Percentiles rank a stretch among this genome's conserved stretches.
Evolutionary conservation across 2,888 invertebrate genomes (phyloP).

Genomic region (Hydropsyche betteni): DNA sequence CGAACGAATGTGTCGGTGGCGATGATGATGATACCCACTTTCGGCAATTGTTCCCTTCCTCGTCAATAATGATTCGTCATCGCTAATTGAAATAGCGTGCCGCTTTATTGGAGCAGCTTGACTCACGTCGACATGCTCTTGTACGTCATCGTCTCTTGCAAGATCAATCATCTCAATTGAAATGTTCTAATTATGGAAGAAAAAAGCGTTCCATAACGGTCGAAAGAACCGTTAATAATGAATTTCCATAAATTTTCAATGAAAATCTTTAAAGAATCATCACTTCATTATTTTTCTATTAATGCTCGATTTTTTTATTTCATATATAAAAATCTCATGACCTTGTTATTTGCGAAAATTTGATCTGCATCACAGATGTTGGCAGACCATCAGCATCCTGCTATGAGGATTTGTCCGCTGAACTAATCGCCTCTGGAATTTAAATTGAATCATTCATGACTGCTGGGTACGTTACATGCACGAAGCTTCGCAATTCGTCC

Average conservation of each 20-base stretch:
- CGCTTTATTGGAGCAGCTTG: slow-evolving; percentile 27
- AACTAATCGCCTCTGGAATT: slow-evolving; percentile 43
- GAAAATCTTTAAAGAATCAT: background rate
- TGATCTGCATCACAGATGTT: slow-evolving; percentile 33
- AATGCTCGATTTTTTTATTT: background rate
- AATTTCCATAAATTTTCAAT: too few relatives aligned
- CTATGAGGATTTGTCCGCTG: slow-evolving; percentile 8
- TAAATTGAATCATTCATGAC: slow-evolving; percentile 42
- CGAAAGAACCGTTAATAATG: too few relatives aligned
- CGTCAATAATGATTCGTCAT: slow-evolving; percentile 8
- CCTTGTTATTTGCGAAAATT: slow-evolving; percentile 11
- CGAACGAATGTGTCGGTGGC: too few relatives aligned
- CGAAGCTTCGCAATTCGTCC: slow-evolving; percentile 8
- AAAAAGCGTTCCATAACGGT: too few relatives aligned
- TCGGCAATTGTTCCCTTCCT: slow-evolving; percentile 18
- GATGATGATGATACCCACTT: slow-evolving; percentile 11
- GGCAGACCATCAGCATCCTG: slow-evolving; percentile 23
- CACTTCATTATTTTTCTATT: background rate
- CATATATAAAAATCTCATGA: background rate
- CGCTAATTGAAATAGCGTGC: slow-evolving; percentile 34
- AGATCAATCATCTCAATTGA: slow-evolving; percentile 11
- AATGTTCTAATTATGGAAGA: too few relatives aligned
- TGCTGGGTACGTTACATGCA: slow-evolving; percentile 29
- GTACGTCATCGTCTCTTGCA: background rate
- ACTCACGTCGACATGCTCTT: background rate